Percentiles rank a stretch among this genome's conserved stretches.
Conservation (phyloP, 2,113 vertebrate species). For the Datnioides undecimradiatus region DNA sequence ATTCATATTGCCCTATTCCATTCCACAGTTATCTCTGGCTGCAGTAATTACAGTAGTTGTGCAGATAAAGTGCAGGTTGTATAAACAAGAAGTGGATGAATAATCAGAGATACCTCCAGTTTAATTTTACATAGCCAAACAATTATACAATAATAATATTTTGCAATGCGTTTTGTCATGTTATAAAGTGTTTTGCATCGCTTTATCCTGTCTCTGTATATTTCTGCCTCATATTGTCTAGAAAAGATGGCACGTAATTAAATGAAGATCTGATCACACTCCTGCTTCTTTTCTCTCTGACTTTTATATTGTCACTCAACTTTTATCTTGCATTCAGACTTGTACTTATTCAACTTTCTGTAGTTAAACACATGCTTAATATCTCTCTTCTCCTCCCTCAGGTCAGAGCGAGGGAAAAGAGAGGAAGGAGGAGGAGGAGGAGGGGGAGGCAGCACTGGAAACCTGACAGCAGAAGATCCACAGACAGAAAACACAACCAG, state of each 20-base stretch:
- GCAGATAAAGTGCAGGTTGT: neutral
- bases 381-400: slow-evolving; percentile 46
- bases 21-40: neutral
- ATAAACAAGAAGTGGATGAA: neutral
- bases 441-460: slow-evolving; percentile 82
- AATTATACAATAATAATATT: too few relatives aligned
- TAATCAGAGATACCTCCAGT: too few relatives aligned
- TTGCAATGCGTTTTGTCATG: neutral
- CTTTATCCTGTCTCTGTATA: neutral
- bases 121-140: too few relatives aligned
- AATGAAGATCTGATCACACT: neutral
- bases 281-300: slow-evolving; percentile 4
- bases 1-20: neutral
- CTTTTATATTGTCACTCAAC: slow-evolving; percentile 14
- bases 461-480: slow-evolving; percentile 79
- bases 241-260: neutral
- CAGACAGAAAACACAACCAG: slow-evolving; percentile 80
- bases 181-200: neutral
- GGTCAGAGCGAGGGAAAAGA: slow-evolving; percentile 79
- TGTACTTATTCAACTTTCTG: slow-evolving; percentile 29
- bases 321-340: slow-evolving; percentile 19
- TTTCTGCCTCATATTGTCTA: neutral
- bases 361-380: slow-evolving; percentile 27
- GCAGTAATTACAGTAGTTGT: neutral
- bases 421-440: slow-evolving; percentile 75